These are phyloP conservation scores for Cinara cedri DNA, from an alignment of 2,888 invertebrate species.

Conservation along the genomic window DNA sequence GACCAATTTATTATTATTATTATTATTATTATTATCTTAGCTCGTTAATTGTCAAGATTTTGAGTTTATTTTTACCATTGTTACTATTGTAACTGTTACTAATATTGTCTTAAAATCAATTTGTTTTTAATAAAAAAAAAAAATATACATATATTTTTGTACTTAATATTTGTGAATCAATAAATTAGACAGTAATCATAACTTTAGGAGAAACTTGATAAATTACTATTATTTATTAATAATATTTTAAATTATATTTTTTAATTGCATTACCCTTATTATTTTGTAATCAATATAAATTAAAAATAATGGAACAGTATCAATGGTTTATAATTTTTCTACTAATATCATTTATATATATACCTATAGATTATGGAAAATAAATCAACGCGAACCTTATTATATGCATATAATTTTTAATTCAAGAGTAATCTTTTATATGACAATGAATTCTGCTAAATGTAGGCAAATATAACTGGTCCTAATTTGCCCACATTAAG, in stretches of 20 bases:
- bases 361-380: too few species aligned
- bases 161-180: slow-evolving; percentile 23
- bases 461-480: too few species aligned
- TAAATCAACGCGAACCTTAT: too few species aligned
- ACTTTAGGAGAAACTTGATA: background rate
- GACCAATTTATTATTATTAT: slow-evolving; percentile 54
- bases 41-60: slow-evolving; percentile 6
- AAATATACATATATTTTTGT: slow-evolving; percentile 27
- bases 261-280: slow-evolving; percentile 12
- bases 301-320: slow-evolving; percentile 29
- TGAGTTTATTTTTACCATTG: slow-evolving; percentile 27
- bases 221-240: slow-evolving; percentile 41
- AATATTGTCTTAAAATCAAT: background rate
- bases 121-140: slow-evolving; percentile 19
- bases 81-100: background rate
- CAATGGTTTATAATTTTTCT: too few species aligned
- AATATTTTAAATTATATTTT: slow-evolving; percentile 38
- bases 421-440: too few species aligned
- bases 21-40: slow-evolving; percentile 34
- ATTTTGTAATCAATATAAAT: slow-evolving; percentile 44
- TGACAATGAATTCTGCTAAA: too few species aligned
- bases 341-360: too few species aligned
- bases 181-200: slow-evolving; percentile 24
- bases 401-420: too few species aligned
- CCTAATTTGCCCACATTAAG: too few species aligned